Evolutionary conservation across 2,113 vertebrate species (phyloP).

Genomic region (Colossoma macropomum): DNA sequence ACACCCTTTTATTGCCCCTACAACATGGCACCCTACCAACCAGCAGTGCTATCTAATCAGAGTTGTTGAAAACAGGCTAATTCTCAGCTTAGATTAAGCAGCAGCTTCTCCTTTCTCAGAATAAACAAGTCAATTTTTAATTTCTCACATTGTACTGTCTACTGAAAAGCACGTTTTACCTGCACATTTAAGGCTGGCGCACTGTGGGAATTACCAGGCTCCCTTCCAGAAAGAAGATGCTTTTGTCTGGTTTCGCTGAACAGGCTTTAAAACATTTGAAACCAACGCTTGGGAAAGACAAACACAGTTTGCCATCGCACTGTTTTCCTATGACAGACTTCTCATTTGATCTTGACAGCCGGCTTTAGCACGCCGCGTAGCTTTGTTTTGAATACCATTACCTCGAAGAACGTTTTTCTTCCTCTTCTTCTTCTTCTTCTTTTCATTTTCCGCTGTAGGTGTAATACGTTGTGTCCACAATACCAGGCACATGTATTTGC

Average conservation of each 20-base stretch:
- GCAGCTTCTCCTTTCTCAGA: neutral
- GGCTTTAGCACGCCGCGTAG: neutral
- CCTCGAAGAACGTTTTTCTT: slow-evolving; percentile 1
- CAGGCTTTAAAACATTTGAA: slow-evolving; percentile 37
- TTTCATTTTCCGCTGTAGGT: neutral
- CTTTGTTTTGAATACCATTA: slow-evolving; percentile 12
- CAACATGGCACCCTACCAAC: neutral
- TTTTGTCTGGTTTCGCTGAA: slow-evolving; percentile 35
- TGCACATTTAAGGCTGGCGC: neutral
- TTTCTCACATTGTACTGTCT: neutral
- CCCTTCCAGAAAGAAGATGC: neutral
- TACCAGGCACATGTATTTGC: neutral
- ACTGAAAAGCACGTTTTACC: neutral
- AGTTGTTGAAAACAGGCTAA: neutral
- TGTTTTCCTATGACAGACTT: slow-evolving; percentile 17
- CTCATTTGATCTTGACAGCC: slow-evolving; percentile 42
- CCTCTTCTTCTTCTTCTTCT: neutral
- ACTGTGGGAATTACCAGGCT: slow-evolving; percentile 9
- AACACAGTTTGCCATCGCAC: slow-evolving; percentile 6
- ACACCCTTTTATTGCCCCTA: too few relatives aligned
- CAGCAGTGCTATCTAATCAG: neutral
- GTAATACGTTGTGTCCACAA: neutral
- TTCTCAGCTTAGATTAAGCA: too few relatives aligned
- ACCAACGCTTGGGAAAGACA: slow-evolving; percentile 39
- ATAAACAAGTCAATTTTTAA: slow-evolving; percentile 18